Percentiles rank a stretch among this genome's conserved stretches.
These are phyloP conservation scores for Apotomis turbidana DNA, from an alignment of 2,888 invertebrate genomes.

Conservation along the genomic window DNA sequence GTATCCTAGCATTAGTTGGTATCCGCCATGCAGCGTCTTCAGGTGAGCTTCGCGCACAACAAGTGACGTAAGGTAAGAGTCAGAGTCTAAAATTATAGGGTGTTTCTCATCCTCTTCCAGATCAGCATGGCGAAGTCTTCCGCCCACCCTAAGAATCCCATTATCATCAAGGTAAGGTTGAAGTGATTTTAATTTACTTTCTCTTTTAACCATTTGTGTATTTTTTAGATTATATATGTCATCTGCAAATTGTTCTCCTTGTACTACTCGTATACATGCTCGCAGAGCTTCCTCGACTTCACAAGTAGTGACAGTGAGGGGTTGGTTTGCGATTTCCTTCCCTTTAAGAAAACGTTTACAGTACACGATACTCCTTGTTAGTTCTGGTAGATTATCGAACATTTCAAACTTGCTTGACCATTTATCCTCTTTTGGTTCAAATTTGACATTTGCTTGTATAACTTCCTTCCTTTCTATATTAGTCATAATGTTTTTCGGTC, in stretches of 20 bases:
- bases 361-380: conserved; percentile 38
- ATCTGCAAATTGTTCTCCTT: conserved; percentile 41
- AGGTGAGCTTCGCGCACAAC: conserved; percentile 27
- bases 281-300: conserved; percentile 43
- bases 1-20: conserved; percentile 46
- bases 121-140: conserved; percentile 43
- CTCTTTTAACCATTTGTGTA: conserved; percentile 30
- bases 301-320: too few relatives aligned
- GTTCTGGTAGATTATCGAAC: conserved; percentile 35
- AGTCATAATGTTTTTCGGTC: conserved; percentile 6
- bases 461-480: conserved; percentile 36
- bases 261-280: conserved; percentile 41
- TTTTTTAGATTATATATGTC: conserved; percentile 37
- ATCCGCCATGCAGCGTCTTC: conserved; percentile 48
- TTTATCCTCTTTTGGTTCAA: conserved; percentile 17
- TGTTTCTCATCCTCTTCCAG: conserved; percentile 42
- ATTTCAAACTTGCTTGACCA: conserved; percentile 32
- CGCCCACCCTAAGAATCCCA: conserved; percentile 47
- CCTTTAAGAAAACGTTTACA: conserved; percentile 43
- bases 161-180: conserved; percentile 45
- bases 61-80: too few relatives aligned
- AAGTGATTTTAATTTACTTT: conserved; percentile 43
- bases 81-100: conserved; percentile 46
- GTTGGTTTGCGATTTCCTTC: conserved; percentile 9
- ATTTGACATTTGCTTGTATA: conserved; percentile 27